Base-by-base conservation (phyloP, 2,888 invertebrate species). In the Agonopterix arenella region DNA sequence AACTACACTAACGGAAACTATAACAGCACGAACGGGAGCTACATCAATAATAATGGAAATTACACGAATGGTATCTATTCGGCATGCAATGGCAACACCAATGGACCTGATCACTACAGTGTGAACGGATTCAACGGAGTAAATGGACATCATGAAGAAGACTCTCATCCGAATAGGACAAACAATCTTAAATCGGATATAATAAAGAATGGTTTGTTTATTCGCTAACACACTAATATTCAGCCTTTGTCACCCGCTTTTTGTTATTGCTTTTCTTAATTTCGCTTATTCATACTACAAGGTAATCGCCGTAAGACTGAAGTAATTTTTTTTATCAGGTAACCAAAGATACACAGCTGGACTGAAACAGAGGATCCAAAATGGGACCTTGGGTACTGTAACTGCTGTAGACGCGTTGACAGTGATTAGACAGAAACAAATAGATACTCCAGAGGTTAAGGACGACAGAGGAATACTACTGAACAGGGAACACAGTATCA, bases 401-500 rank as follows among this genome's bases (percentile, higher is more conserved):
- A 90, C 64, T 69, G 80, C 74, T 63, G 84, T 75, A 59, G 90
- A 82, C 53, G 66, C 84, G 28, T 58, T 84, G 28, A 64, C 81
- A 45, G 81, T 70, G 1, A 80, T 83, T 45, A 80, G 90, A 10
- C 90, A 90, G 64, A 91, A 91, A 67, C 89, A 90, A 57, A 71
- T 90, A 52, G 93, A 93, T 54, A 89, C 90, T 50, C 88, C 90
- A 61, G 92, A 92, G 64, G 90, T 91, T 54, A 80, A 81, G 57
- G 82, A 85, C 42, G 84, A 92, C 80, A 85, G 94, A 65, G 90
- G 93, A 53, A 82, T 94, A 52, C 91, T 95, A 60, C 76, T 95
- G 48, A 95, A 94, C 70, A 91, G 95, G 58, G 96, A 96, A 80
- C 95, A 94, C 68, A 96, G 96, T 46, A 96, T 97, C 46, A 96